phyloP scores from a whole-genome alignment of 2,113 vertebrate species.

The Caracal caracal region DNA sequence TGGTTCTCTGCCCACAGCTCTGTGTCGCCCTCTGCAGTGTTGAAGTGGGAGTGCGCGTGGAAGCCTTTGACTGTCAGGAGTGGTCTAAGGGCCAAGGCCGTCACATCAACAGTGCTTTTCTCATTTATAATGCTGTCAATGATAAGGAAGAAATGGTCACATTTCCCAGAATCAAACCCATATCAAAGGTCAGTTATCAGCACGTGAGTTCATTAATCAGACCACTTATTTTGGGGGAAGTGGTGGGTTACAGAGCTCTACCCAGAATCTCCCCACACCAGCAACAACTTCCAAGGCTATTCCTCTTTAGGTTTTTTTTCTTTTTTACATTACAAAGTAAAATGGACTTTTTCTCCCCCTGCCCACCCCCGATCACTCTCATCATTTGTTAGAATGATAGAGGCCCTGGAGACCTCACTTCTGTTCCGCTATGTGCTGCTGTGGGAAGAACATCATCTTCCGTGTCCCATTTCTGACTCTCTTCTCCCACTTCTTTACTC shows the following conservation, averaged over 20 bases:
- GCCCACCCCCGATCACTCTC: neutral
- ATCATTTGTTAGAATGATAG: neutral
- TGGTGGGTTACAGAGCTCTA: neutral
- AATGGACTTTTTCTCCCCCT: neutral
- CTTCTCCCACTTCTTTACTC: neutral
- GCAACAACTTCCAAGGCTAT: no score
- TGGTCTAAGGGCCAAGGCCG: conserved; percentile 83
- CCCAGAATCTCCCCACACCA: no score
- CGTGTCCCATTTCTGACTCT: neutral
- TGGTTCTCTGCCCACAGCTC: neutral
- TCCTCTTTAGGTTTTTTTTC: neutral
- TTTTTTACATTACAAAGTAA: neutral
- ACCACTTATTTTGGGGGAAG: neutral
- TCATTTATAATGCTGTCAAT: conserved; percentile 84
- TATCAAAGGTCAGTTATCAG: conserved; percentile 83
- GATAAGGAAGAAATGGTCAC: conserved; percentile 74
- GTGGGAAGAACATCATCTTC: neutral
- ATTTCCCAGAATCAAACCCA: conserved; percentile 84
- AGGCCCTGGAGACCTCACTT: neutral
- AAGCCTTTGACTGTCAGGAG: conserved; percentile 88
- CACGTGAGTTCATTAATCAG: neutral
- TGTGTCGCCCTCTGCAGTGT: conserved; percentile 76
- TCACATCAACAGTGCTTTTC: conserved; percentile 89
- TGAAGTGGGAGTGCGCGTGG: conserved; percentile 88
- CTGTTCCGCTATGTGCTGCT: neutral